Percentiles rank a stretch among this genome's conserved stretches.
phyloP scores from a whole-genome alignment of 2,888 invertebrate species.

The Congeria kusceri region DNA sequence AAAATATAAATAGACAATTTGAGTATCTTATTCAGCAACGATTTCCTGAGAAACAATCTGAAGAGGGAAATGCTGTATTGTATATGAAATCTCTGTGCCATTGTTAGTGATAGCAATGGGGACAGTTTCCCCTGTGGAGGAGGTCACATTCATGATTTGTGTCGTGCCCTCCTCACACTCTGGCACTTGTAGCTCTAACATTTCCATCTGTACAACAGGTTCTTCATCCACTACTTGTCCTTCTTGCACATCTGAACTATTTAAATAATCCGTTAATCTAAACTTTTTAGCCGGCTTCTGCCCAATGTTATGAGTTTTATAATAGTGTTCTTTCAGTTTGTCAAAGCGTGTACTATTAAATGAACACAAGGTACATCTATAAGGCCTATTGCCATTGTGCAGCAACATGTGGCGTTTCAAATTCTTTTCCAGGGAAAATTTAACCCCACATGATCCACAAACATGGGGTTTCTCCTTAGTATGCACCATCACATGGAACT shows the following conservation, averaged over 20 bases:
- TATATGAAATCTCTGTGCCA: slow-evolving; percentile 41
- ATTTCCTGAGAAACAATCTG: slow-evolving; percentile 37
- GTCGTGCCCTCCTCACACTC: slow-evolving; percentile 30
- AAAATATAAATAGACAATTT: not conserved
- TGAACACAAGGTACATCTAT: slow-evolving; percentile 85
- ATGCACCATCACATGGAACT: slow-evolving; percentile 87
- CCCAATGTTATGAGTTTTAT: slow-evolving; percentile 82
- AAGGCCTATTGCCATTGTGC: slow-evolving; percentile 78
- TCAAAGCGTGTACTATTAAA: slow-evolving; percentile 87
- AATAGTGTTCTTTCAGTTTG: slow-evolving; percentile 87
- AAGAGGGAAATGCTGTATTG: slow-evolving; percentile 32
- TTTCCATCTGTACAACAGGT: slow-evolving; percentile 42
- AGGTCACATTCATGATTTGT: slow-evolving; percentile 51
- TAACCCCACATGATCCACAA: slow-evolving; percentile 88
- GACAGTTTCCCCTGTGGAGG: slow-evolving; percentile 44
- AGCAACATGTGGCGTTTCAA: slow-evolving; percentile 85
- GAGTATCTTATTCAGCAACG: not conserved
- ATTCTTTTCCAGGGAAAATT: slow-evolving; percentile 88
- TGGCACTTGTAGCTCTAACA: slow-evolving; percentile 51
- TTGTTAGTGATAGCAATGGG: slow-evolving; percentile 56
- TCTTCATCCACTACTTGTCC: slow-evolving; percentile 7
- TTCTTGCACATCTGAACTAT: slow-evolving; percentile 7
- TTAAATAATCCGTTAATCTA: slow-evolving; percentile 57
- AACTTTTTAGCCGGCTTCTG: slow-evolving; percentile 75
- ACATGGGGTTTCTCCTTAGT: slow-evolving; percentile 87